These are phyloP conservation scores for Pagrus major DNA, from an alignment of 2,113 vertebrate species.

Conservation along the genomic window DNA sequence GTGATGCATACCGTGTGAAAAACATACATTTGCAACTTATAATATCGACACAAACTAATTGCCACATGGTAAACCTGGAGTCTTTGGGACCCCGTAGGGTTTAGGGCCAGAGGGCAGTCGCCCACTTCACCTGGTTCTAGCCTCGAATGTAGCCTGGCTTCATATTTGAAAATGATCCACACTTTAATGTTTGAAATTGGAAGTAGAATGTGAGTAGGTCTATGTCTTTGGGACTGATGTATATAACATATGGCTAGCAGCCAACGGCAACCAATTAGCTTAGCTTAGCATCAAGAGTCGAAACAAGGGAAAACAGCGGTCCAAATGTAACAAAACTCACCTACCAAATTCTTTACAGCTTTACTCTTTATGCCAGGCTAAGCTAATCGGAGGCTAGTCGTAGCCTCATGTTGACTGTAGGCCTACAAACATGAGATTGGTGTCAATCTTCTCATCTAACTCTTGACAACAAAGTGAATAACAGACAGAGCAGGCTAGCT, in stretches of 20 bases:
- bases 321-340: neutral
- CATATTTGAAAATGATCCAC: neutral
- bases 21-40: neutral
- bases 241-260: neutral
- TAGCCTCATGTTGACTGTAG: neutral
- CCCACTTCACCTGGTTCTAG: neutral
- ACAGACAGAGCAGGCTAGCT: no score
- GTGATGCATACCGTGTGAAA: neutral
- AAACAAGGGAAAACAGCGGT: neutral
- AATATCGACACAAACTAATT: neutral
- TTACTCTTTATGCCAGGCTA: neutral
- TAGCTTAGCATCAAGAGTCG: conserved; percentile 3
- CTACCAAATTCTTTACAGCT: neutral
- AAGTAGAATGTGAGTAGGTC: neutral
- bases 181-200: neutral
- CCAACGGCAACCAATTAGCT: neutral
- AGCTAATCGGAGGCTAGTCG: neutral
- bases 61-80: neutral
- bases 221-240: neutral
- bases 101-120: neutral
- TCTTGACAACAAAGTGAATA: no score
- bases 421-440: neutral
- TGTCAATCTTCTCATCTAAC: neutral
- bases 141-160: neutral
- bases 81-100: neutral